phyloP scores from a whole-genome alignment of 2,888 invertebrate genomes.

The Ischnura elegans region DNA sequence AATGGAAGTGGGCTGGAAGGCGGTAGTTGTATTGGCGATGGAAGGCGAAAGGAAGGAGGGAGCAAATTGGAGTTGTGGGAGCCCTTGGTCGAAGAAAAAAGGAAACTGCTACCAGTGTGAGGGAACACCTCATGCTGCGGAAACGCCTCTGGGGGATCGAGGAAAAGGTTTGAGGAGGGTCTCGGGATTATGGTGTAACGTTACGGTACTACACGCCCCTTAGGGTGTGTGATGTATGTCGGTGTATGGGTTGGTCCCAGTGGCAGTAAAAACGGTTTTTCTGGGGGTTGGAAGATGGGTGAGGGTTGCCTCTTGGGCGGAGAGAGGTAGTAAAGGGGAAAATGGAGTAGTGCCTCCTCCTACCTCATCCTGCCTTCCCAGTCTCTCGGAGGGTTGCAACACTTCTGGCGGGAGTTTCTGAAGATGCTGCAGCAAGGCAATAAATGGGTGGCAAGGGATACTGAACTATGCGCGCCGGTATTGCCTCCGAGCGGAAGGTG shows the following conservation, averaged over 20 bases:
- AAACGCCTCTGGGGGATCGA: too few relatives aligned
- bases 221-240: background rate
- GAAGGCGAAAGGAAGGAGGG: too few relatives aligned
- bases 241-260: slow-evolving; percentile 29
- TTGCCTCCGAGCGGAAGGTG: too few relatives aligned
- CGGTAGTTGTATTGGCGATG: background rate
- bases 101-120: background rate
- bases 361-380: too few relatives aligned
- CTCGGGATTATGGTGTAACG: background rate
- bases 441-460: too few relatives aligned
- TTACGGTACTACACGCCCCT: background rate
- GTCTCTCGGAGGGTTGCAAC: background rate
- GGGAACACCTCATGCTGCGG: too few relatives aligned
- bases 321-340: background rate
- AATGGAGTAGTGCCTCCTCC: too few relatives aligned
- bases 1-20: background rate
- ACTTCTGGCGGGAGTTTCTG: too few relatives aligned
- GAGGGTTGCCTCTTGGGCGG: background rate
- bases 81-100: slow-evolving; percentile 45
- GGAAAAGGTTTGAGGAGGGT: background rate
- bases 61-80: slow-evolving; percentile 64
- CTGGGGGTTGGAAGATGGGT: background rate
- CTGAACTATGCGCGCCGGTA: too few relatives aligned
- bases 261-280: slow-evolving; percentile 40
- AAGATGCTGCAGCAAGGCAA: too few relatives aligned